Evolutionary conservation across 2,888 invertebrate species (phyloP), one percentile per base, ranked within the genome.

Genomic region (Trichacis sp.): DNA sequence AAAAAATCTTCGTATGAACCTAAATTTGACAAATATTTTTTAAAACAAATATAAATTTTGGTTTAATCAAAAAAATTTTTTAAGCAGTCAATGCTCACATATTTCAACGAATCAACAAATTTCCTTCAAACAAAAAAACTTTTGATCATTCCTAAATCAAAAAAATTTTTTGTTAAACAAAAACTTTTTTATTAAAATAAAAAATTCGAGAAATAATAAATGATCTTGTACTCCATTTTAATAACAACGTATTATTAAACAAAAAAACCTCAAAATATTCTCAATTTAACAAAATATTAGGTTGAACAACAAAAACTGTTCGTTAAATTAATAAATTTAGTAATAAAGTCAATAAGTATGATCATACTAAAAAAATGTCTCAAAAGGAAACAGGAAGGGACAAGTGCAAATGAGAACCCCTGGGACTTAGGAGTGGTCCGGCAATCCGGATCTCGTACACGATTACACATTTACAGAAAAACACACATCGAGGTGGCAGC

Each of bases 381-480:
- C 38, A 14, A 38, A 38, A 3, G 38, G n/a, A 38, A 14, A 9
- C 5, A 38, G 9, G n/a, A 24, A 24, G 8, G 8, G 24, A 24
- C 3, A n/a, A 40, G 15, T 4, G 15, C 9, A 36, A 43, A 58
- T 69, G 71, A 72, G 65, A 63, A 65, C 57, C 75, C 17, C 69
- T 70, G 73, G 45, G 60, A 65, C 36, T 62, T 75, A 75, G 76
- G 76, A 77, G 75, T 73, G 77, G 73, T 45, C 76, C 71, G 73
- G 73, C 73, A 77, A 79, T 80, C 78, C 76, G 76, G 76, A 78
- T 80, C 75, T 76, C 77, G 70, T 75, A 74, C 68, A 69, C 70
- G 69, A 70, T 73, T 72, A 74, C 73, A 76, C 74, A 70, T 74
- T 74, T 74, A 69, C 75, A 75, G 71, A 74, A 76, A 78, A 78